Base-by-base conservation (phyloP, 2,888 invertebrate genomes). In the Leistus spinibarbis region DNA sequence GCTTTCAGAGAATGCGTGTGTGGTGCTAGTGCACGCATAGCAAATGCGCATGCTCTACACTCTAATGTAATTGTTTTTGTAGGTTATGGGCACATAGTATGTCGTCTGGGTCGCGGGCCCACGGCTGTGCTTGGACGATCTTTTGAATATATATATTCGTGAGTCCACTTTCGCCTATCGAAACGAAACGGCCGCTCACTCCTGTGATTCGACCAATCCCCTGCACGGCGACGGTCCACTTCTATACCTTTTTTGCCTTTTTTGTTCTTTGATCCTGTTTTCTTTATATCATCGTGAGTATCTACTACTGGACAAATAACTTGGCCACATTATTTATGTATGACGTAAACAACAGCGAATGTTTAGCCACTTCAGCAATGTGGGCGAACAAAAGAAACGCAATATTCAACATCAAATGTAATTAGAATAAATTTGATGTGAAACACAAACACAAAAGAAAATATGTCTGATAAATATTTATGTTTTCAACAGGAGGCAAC, bases 81-180 rank as follows among this genome's bases (percentile, higher is more conserved):
- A 73, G 7, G 40, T 13, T 40, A 24, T 73, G 71, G 71, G 13
- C 10, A 62, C 27, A 1, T 27, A 27, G 40, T 23, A 73, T 67
- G 73, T 73, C 67, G 66, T 73, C 40, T 72, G 65, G 40, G 57
- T 53, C 57, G 24, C 60, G 27, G 72, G 17, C n/a, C 23, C 16
- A 60, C 22, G 70, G 63, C 64, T 62, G 62, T 54, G 70, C 20
- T 57, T 57, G 62, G 70, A 71, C 63, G 70, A 71, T 63, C 70
- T 64, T 64, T 24, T 72, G 72, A 72, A 72, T 72, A 72, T 57
- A 72, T 79, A 80, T 79, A 79, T 78, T 76, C 77, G 76, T 72
- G 20, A 76, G 76, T 75, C 77, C 76, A 69, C 72, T 64, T 53
- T 75, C 69, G 71, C 54, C 74, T 62, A 40, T 64, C 67, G 60